Base-by-base conservation (phyloP, 2,797 vertebrate species). In the Bovichtus variegatus region DNA sequence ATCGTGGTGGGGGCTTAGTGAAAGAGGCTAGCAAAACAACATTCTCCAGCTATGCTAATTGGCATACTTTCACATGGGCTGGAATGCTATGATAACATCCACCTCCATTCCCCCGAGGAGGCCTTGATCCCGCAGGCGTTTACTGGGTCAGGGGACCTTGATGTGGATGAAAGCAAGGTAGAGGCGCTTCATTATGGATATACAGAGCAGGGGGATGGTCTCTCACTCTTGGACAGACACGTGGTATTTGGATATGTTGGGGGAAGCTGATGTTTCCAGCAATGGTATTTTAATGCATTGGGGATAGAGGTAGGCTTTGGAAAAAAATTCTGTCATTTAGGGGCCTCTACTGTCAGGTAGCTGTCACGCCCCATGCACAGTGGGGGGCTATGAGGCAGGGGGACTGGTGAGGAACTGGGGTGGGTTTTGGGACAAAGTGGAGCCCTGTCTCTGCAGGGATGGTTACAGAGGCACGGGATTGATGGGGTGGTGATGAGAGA, bases 401-500 rank as follows among this genome's bases (percentile, higher is more conserved):
- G 73, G 68, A 81, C 78, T 9, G 23, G 73, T 47, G 63, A 82
- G 75, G 73, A 76, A 71, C 71, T 34, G 25, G 76, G 81, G 77
- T 72, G 78, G 81, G 64, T 68, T 87, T 71, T 72, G 73, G 85
- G 89, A 95, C 93, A 95, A 93, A 95, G 92, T 91, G 77, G 87
- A 91, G 90, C 86, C 89, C 87, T 95, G 93, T 95, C 90, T 93
- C 81, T 71, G 84, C 72, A 57, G 91, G 87, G 91, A 95, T 92
- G 89, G 91, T 86, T 80, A 74, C 76, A 85, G 81, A 82, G 67
- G 78, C 78, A 83, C 27, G 64, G 87, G 89, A 94, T 92, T 95
- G 94, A 96, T 96, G 92, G 92, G 86, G 88, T 93, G 91, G 93
- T 92, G 95, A 92, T 95, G 95, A 96, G 88, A 93, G 94, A 95